phyloP scores from a whole-genome alignment of 2,797 vertebrate genomes.

The Aulostomus chinensis region DNA sequence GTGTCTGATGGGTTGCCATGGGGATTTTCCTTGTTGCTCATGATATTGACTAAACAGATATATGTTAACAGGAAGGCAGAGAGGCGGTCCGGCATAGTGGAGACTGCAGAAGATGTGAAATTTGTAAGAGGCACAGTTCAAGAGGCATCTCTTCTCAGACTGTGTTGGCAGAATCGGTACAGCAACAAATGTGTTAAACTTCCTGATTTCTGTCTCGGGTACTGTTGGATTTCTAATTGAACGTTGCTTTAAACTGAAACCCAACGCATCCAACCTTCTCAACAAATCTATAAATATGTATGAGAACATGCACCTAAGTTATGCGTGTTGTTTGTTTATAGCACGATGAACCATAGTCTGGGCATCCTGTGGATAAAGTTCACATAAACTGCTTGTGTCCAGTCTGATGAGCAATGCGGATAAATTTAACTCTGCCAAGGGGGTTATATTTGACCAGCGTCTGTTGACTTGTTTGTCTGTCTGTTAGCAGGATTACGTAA shows the following conservation, averaged over 20 bases:
- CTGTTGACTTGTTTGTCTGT: too few relatives aligned
- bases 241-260: constrained; percentile 24
- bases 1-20: constrained; percentile 52
- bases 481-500: too few relatives aligned
- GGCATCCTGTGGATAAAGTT: background rate
- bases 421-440: constrained; percentile 4
- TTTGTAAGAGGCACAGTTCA: constrained; percentile 9
- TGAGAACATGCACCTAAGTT: background rate
- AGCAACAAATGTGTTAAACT: constrained; percentile 34
- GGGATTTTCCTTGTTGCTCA: constrained; percentile 53
- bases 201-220: constrained; percentile 29
- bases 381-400: background rate
- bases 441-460: background rate
- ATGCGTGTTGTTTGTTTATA: constrained; percentile 2
- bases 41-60: constrained; percentile 57
- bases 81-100: too few relatives aligned
- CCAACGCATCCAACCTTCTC: constrained; percentile 4
- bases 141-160: too few relatives aligned
- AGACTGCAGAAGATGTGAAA: constrained; percentile 38
- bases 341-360: background rate
- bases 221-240: constrained; percentile 22
- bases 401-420: constrained; percentile 8
- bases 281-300: constrained; percentile 16
- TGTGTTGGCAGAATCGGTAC: constrained; percentile 18
- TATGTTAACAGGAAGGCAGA: constrained; percentile 55